A percentile compares a stretch with the other conserved stretches of the same genome.
These are phyloP conservation scores for Pentalonia nigronervosa DNA, from an alignment of 1,140 invertebrate genomes.

Conservation along the genomic window DNA sequence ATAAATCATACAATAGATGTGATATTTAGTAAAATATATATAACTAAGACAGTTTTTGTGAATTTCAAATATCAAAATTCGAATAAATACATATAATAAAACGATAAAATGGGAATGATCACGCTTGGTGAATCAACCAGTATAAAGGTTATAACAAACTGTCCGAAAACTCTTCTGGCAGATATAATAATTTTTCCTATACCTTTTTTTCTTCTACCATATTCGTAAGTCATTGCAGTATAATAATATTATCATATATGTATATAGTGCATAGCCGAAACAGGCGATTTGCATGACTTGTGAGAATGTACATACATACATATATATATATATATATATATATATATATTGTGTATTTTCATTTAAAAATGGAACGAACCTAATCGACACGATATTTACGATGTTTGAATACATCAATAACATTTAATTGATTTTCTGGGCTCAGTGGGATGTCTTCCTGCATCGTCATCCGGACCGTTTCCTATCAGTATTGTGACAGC, in stretches of 20 bases:
- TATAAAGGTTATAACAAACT: background rate
- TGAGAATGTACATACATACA: too few species aligned
- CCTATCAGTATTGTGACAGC: background rate
- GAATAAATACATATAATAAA: slow-evolving; percentile 10
- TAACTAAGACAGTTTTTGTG: background rate
- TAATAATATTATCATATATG: background rate
- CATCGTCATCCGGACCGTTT: background rate
- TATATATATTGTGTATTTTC: background rate
- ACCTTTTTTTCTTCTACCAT: background rate
- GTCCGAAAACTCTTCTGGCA: background rate
- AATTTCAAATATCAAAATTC: background rate
- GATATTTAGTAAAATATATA: background rate
- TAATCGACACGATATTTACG: background rate
- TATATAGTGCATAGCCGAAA: background rate
- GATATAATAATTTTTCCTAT: background rate
- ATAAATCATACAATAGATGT: background rate
- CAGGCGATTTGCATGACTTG: background rate
- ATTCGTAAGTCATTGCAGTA: background rate
- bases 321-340: too few species aligned
- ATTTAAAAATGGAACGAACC: background rate
- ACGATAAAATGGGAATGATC: background rate
- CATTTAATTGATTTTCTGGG: too few species aligned
- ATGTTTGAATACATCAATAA: background rate
- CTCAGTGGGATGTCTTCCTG: background rate
- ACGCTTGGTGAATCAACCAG: background rate